Percentiles rank a stretch among this genome's conserved stretches.
Conservation (phyloP, 2,888 invertebrate genomes). For the Aricia artaxerxes region DNA sequence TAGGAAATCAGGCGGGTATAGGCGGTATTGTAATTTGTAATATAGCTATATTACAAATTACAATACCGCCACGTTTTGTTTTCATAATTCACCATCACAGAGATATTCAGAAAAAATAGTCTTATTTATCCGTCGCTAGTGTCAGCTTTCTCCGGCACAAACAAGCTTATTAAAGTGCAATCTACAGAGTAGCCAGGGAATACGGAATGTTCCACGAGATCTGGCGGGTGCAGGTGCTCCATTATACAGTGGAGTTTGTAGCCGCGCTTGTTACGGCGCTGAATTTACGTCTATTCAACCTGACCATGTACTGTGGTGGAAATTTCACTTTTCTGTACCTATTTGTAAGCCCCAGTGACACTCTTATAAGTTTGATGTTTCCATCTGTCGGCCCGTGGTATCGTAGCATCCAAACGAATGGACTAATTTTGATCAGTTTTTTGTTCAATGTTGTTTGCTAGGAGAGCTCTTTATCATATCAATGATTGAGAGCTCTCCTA, state of each 20-base stretch:
- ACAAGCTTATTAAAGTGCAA: constrained; percentile 19
- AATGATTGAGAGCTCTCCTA: background rate
- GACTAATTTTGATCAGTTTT: no score
- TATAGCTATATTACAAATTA: background rate
- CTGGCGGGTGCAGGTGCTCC: background rate
- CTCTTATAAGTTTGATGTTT: no score
- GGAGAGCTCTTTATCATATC: no score
- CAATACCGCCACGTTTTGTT: background rate
- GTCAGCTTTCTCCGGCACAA: background rate
- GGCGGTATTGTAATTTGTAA: no score
- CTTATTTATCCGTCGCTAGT: background rate
- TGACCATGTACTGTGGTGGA: background rate
- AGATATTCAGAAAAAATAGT: background rate
- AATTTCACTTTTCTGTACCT: background rate
- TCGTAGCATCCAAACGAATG: no score
- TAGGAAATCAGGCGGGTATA: no score
- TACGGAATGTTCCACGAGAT: background rate
- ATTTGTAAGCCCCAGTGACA: no score
- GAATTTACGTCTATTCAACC: background rate
- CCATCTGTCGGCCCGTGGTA: no score
- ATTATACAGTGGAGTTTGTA: constrained; percentile 10
- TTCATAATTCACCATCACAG: background rate
- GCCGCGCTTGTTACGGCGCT: background rate
- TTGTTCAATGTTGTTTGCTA: background rate
- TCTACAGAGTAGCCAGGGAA: background rate